Evolutionary conservation across 2,113 vertebrate species (phyloP), one percentile per base, ranked within the genome.

Genomic region (Oreocharis arfaki): DNA sequence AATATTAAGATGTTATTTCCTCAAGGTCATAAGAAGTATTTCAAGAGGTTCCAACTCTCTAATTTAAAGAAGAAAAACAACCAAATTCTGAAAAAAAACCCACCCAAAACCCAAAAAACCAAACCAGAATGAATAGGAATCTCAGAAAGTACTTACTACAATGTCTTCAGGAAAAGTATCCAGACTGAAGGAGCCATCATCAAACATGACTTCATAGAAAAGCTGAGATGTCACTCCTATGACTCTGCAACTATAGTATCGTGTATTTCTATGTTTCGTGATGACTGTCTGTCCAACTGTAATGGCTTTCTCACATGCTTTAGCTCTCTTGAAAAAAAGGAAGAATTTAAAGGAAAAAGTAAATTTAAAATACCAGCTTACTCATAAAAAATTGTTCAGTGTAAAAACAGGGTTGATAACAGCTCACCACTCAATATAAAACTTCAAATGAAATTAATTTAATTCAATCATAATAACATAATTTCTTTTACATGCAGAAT

Each of bases 101-200:
- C 21, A 71, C 3, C 10, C 4, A 44, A 44, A 57, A 39, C 11
- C 10, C 11, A 52, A 53, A 16, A 30, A 65, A 44, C 4, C 18
- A 60, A 92, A 60, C 4, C 12, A 35, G 26, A 59, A 73, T 39
- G 3, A 65, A 84, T 20, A 78, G 4, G 3, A 42, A 67, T 59
- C 18, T 77, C 35, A 84, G 52, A 76, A 94, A 90, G 35, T 78
- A 97, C 99, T 99, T 97, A 99, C 99, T 95, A 99, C 98, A 49
- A 99, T 99, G 95, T 99, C 99, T 97, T 99, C 99, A 13, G 99
- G 99, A 96, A 99, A 99, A 22, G 99, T 99, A 93, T 99, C 99
- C 84, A 98, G 98, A 97, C 99, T 99, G 97, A 99, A 99, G 63
- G 99, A 99, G 80, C 99, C 99, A 63, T 99, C 99, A 71, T 99